A percentile compares a stretch with the other conserved stretches of the same genome.
phyloP scores from a whole-genome alignment of 2,113 vertebrate species.

The Tyto alba region DNA sequence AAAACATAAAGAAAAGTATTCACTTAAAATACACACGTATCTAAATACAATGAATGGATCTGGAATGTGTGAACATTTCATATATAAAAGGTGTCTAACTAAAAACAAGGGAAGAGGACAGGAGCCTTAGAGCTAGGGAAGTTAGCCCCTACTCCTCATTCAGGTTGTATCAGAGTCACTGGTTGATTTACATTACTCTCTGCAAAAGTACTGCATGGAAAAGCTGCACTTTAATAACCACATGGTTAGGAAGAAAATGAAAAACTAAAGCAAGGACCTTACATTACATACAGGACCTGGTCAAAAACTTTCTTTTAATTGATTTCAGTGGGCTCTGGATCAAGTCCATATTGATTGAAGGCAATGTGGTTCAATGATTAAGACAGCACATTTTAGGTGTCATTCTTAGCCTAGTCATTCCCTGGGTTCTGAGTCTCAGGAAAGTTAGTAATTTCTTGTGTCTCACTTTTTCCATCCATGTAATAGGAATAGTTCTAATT shows the following conservation, averaged over 20 bases:
- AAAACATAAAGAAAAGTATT: neutral
- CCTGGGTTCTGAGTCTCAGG: neutral
- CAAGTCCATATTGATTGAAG: neutral
- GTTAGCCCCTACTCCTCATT: neutral
- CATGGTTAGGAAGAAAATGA: neutral
- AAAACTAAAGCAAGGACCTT: neutral
- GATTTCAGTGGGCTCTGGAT: conserved; percentile 5
- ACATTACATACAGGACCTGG: neutral
- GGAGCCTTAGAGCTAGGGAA: neutral
- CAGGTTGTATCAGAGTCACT: neutral
- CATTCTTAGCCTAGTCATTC: conserved; percentile 3
- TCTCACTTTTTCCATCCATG: neutral
- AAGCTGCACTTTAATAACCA: neutral
- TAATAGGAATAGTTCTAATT: neutral
- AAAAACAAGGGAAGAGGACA: neutral
- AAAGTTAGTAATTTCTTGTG: neutral
- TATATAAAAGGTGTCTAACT: neutral
- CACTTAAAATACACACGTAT: neutral
- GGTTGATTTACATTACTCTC: neutral
- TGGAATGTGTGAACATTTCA: neutral
- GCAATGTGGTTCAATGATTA: neutral
- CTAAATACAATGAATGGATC: neutral
- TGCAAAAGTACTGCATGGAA: neutral
- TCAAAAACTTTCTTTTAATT: neutral
- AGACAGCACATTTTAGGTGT: conserved; percentile 7